Evolutionary conservation across 2,797 vertebrate species (phyloP), one percentile per base, ranked within the genome.

Genomic region (Takifugu rubripes): DNA sequence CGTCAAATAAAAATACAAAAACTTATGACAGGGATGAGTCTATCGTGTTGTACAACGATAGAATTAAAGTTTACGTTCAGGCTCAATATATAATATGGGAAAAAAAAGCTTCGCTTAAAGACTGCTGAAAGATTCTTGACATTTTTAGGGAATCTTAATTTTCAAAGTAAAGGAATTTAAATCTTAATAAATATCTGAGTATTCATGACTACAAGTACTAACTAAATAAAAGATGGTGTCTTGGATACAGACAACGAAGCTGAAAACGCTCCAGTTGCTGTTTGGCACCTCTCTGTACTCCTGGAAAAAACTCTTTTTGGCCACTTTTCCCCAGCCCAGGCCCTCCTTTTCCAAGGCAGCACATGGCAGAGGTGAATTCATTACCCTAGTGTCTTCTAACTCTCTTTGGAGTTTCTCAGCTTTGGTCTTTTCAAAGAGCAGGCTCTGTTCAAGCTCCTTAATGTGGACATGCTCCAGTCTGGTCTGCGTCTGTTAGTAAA

Each of bases 401-500:
- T 98, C 95, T 83, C 96, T 97, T 94, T 98, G 96, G 89, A 98
- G 96, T 95, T 98, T 99, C 90, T 98, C 96, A 95, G 96, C 96
- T 97, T 96, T 98, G 96, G 95, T 97, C 94, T 97, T 98, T 97
- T 97, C 96, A 97, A 97, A 96, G 92, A 96, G 94, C 88, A 98
- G 95, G 93, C 92, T 96, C 93, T 98, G 95, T 92, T 98, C 95
- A 92, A 98, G 95, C 92, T 98, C 96, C 95, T 96, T 95, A 94
- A 96, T 96, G 93, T 95, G 96, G 94, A 89, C 96, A 96, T 98
- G 97, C 93, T 99, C 96, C 97, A 99, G 94, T 93, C 95, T 97
- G 94, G 94, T 97, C 96, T 98, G 97, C 96, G 96, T 98, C 97
- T 99, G 96, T 98, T 98, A 98, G 97, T 98, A 92, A 93, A 96